Base-by-base conservation (phyloP, 1,140 invertebrate genomes). In the Bradysia coprophila region DNA sequence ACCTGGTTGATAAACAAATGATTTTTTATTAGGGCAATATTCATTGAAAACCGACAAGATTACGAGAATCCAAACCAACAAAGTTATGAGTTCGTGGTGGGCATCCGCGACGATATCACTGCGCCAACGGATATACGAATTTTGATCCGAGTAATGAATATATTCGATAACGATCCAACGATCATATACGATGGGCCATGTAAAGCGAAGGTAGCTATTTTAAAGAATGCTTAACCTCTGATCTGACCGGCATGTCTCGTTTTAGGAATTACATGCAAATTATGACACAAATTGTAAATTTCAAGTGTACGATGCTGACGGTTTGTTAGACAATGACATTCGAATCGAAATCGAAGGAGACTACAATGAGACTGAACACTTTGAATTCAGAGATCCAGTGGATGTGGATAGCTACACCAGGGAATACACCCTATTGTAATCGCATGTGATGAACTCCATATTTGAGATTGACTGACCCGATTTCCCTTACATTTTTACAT, bases 131-230 rank as follows among this genome's bases (percentile, higher is more conserved):
- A 0, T 23, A 19, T 2, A 52, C 69, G 4, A 45, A 49, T 4
- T 49, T 69, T 1, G 48, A 49, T 10, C 60, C 69, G 11, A 52
- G 57, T n/a, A n/a, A n/a, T n/a, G 15, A 68, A 71, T 44, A 69
- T 45, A 32, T 48, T 69, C 21, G 66, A 71, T 46, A 66, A 69
- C 49, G 65, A 66, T 43, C 46, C 56, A 4, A 64, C 66, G 3
- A 53, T 67, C 18, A 65, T 68, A 36, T 54, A 61, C 13, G 42
- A 62, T 3, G 49, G 56, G 11, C 46, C 59, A n/a, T 66, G 62
- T 44, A 46, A 47, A 13, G 55, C 64, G 4, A 49, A 53, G 21
- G 64, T 69, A 45, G 53, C 55, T 50, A 46, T 43, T 31, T 20
- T 19, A 28, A n/a, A n/a, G n/a, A n/a, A n/a, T n/a, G n/a, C n/a